Evolutionary conservation across 2,113 vertebrate genomes (phyloP), one percentile per base, ranked within the genome.

Genomic region (Cathartes aura): DNA sequence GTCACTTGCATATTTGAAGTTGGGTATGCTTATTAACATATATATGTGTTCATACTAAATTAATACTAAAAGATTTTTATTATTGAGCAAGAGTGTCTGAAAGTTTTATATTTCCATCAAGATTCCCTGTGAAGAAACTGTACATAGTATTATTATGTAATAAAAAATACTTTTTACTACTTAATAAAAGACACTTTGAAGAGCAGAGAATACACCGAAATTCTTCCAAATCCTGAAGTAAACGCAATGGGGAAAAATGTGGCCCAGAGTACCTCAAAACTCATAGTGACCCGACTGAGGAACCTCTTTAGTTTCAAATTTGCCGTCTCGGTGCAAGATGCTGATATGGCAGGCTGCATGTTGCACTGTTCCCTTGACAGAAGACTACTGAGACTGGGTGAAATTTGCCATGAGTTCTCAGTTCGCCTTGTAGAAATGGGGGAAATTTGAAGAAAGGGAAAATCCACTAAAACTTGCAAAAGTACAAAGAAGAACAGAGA

Each of bases 231-330:
- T 48, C 9, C 36, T 58, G 24, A 91, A 74, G 38, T 12, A 79
- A 78, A 56, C 36, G 8, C 12, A 32, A 36, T 19, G n/a, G 24
- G 27, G 67, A 82, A 12, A 82, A 72, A 68, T 11, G 20, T 42
- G 32, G 10, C 6, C 32, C 30, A 90, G 52, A 67, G 11, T 32
- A 71, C 75, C 5, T 14, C 11, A 72, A 90, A 95, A 64, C 7
- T 53, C 55, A 29, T 0, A 40, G n/a, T 19, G 32, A 53, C 3
- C n/a, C 0, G 2, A 55, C 26, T 24, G 30, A 82, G 34, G 12
- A 82, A 71, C 11, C 8, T 60, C 52, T 79, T 71, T n/a, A 17
- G 21, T 88, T 67, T 59, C 59, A 53, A 34, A n/a, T 66, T 38
- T 19, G 12, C 32, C 19, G 27, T 45, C 29, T 42, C 55, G 74